A percentile compares a stretch with the other conserved stretches of the same genome.
These are phyloP conservation scores for Dissostichus mawsoni DNA, from an alignment of 2,113 vertebrate species.

Conservation along the genomic window DNA sequence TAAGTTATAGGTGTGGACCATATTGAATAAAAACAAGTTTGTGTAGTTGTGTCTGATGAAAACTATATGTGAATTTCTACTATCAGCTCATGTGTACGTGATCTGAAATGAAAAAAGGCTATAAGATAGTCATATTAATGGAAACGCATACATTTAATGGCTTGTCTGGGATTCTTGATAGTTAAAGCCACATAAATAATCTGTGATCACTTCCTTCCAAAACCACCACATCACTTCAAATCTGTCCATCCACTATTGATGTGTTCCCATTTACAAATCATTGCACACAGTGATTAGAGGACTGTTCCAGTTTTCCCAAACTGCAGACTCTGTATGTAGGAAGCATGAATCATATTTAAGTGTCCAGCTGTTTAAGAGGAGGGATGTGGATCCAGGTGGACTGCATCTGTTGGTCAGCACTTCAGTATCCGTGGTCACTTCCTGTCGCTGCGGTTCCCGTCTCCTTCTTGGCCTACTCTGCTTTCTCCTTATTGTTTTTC, in stretches of 20 bases:
- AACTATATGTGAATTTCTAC: background rate
- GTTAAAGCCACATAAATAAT: background rate
- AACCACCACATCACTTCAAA: background rate
- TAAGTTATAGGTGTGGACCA: too few species aligned
- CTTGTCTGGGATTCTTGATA: background rate
- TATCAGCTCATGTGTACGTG: too few species aligned
- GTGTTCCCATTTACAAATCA: conserved; percentile 3
- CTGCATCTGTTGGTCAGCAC: conserved; percentile 29
- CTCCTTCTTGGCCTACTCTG: background rate
- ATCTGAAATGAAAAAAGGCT: background rate
- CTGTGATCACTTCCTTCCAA: background rate
- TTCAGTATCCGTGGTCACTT: conserved; percentile 37
- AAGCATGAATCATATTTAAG: conserved; percentile 23
- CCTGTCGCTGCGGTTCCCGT: conserved; percentile 14
- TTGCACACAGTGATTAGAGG: background rate
- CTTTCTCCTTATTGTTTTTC: background rate
- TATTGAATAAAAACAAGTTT: background rate
- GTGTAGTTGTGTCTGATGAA: background rate
- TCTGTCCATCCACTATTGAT: background rate
- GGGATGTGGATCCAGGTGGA: conserved; percentile 34
- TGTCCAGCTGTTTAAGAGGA: conserved; percentile 33
- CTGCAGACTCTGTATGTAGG: background rate
- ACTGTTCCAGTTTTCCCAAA: background rate
- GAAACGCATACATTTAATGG: background rate
- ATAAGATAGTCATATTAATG: background rate